Evolutionary conservation across 2,888 invertebrate species (phyloP).

Genomic region (Lepidonotus clava): DNA sequence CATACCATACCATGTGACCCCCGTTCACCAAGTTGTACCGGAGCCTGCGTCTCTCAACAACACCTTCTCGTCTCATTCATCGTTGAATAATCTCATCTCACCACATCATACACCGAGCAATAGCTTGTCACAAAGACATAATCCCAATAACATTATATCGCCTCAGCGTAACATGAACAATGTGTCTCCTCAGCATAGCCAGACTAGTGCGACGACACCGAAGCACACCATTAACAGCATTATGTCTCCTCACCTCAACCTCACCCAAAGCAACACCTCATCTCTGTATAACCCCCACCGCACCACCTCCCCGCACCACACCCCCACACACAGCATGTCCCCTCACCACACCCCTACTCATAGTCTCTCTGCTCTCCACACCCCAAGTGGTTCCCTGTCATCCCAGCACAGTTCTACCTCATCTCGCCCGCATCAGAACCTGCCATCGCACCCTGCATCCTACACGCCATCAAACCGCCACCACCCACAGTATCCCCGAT

Average conservation of each 20-base stretch:
- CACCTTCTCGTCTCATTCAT: neutral
- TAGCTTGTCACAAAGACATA: neutral
- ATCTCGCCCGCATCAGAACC: neutral
- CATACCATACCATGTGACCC: neutral
- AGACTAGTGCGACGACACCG: constrained; percentile 70
- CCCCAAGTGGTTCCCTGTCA: too few species aligned
- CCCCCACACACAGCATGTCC: neutral
- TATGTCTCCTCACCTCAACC: neutral
- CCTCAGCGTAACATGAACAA: too few species aligned
- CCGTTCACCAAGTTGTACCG: neutral
- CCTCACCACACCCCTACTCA: neutral
- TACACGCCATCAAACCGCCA: neutral
- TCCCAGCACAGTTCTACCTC: too few species aligned
- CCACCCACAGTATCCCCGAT: neutral
- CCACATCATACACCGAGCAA: neutral
- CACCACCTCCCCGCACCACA: neutral
- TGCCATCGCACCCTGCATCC: neutral
- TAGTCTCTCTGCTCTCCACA: neutral
- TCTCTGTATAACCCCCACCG: neutral
- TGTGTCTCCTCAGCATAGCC: constrained; percentile 75
- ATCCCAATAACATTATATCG: neutral
- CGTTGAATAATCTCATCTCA: neutral
- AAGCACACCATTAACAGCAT: constrained; percentile 76
- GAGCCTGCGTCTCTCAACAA: neutral
- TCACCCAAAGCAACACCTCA: neutral